Evolutionary conservation across 2,888 invertebrate species (phyloP).

Genomic region (Lymantria monacha): DNA sequence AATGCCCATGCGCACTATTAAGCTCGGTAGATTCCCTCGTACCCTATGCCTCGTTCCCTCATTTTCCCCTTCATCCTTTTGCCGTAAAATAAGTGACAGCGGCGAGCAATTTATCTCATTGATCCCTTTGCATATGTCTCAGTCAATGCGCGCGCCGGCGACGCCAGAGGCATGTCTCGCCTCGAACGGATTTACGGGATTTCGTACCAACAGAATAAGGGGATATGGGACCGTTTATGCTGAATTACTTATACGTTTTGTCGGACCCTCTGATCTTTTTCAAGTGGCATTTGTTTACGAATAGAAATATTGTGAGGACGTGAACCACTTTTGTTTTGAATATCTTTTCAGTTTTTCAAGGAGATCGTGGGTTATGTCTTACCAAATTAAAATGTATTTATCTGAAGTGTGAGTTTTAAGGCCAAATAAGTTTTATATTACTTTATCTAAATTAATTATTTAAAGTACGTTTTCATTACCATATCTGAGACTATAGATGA

Average conservation of each 20-base stretch:
- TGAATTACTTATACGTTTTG: slow-evolving; percentile 54
- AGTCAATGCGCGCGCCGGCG: slow-evolving; percentile 60
- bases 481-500: no score
- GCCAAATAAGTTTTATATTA: no score
- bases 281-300: slow-evolving; percentile 39
- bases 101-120: slow-evolving; percentile 72
- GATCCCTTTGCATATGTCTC: slow-evolving; percentile 77
- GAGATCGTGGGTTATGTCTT: no score
- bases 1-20: slow-evolving; percentile 71
- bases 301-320: slow-evolving; percentile 35
- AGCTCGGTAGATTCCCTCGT: slow-evolving; percentile 35
- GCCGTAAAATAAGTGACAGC: slow-evolving; percentile 67
- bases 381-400: no score
- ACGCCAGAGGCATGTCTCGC: slow-evolving; percentile 33
- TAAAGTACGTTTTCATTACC: no score
- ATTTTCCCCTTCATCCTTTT: slow-evolving; percentile 43
- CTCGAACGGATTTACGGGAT: slow-evolving; percentile 60
- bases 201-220: slow-evolving; percentile 49
- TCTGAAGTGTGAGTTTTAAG: no score
- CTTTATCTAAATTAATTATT: no score
- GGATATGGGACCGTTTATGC: slow-evolving; percentile 51
- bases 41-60: slow-evolving; percentile 22
- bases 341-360: background rate
- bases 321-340: slow-evolving; percentile 28
- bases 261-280: slow-evolving; percentile 44